Conservation (phyloP, 1,140 invertebrate genomes). For the Rhizoglyphus robini region DNA sequence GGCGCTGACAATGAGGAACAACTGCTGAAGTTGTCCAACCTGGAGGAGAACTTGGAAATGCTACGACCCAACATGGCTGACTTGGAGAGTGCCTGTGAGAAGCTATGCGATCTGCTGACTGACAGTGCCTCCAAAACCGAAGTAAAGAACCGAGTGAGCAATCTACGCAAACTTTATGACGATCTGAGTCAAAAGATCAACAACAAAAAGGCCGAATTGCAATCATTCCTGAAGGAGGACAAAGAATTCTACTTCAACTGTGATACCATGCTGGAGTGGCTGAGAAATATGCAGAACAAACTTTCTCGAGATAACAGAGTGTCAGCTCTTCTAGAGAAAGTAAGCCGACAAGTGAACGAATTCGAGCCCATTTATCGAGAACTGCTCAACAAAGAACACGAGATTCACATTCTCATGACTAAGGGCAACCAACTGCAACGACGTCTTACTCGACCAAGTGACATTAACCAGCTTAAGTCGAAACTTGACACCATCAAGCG, state of each 20-base stretch:
- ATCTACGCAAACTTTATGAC: slow-evolving; percentile 12
- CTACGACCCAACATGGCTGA: slow-evolving; percentile 1
- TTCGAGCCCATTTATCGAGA: slow-evolving; percentile 51
- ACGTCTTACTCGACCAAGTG: slow-evolving; percentile 10
- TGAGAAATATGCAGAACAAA: neutral
- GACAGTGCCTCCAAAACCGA: slow-evolving; percentile 11
- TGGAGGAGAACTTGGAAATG: neutral
- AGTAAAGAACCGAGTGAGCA: neutral
- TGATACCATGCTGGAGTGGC: slow-evolving; percentile 14
- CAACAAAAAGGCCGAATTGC: slow-evolving; percentile 18
- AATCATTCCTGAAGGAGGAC: slow-evolving; percentile 10
- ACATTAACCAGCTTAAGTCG: neutral
- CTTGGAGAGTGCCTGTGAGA: slow-evolving; percentile 6
- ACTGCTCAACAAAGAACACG: slow-evolving; percentile 74
- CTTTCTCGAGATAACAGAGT: neutral
- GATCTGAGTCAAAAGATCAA: slow-evolving; percentile 13
- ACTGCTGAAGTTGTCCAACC: slow-evolving; percentile 9
- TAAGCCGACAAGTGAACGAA: slow-evolving; percentile 2
- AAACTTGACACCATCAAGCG: slow-evolving; percentile 11
- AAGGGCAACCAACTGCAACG: slow-evolving; percentile 46
- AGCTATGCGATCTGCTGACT: slow-evolving; percentile 13
- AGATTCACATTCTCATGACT: slow-evolving; percentile 82
- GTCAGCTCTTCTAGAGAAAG: slow-evolving; percentile 16
- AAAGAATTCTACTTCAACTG: slow-evolving; percentile 18
- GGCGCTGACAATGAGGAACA: slow-evolving; percentile 16